A percentile compares a stretch with the other conserved stretches of the same genome.
Evolutionary conservation across 2,797 vertebrate species (phyloP).

Genomic region (Tragelaphus oryx): DNA sequence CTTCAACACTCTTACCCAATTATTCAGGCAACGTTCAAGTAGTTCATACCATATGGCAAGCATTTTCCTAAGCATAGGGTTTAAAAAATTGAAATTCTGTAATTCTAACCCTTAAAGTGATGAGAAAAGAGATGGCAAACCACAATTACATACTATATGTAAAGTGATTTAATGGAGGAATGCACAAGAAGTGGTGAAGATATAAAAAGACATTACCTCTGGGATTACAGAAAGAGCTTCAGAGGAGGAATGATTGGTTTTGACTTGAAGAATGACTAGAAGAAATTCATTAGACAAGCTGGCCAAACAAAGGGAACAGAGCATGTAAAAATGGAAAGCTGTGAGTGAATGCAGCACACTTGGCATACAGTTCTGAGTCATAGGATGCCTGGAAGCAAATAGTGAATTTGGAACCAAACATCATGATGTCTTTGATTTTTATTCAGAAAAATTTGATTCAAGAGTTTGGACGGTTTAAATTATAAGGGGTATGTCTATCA

Average conservation of each 20-base stretch:
- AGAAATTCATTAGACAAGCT: not conserved
- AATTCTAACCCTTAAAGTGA: not conserved
- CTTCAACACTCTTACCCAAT: not conserved
- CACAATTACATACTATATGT: not conserved
- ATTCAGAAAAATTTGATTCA: not conserved
- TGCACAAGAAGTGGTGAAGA: not conserved
- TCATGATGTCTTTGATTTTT: not conserved
- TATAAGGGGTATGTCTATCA: not conserved
- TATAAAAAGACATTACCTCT: not conserved
- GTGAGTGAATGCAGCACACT: not conserved
- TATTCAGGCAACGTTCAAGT: not conserved
- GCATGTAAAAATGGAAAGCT: not conserved
- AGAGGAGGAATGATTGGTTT: not conserved
- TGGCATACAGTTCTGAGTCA: not conserved
- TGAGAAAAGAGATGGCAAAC: not conserved
- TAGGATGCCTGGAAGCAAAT: not conserved
- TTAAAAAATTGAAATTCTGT: conserved; percentile 5
- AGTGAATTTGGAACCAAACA: not conserved
- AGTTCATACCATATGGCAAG: not conserved
- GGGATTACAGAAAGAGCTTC: not conserved
- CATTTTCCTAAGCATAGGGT: not conserved
- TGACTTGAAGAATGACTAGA: not conserved
- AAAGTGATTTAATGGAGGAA: not conserved
- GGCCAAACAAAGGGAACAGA: not conserved
- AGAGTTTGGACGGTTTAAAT: not conserved